Base-by-base conservation (phyloP, 2,888 invertebrate genomes). In the Lasioglossum figueresi region DNA sequence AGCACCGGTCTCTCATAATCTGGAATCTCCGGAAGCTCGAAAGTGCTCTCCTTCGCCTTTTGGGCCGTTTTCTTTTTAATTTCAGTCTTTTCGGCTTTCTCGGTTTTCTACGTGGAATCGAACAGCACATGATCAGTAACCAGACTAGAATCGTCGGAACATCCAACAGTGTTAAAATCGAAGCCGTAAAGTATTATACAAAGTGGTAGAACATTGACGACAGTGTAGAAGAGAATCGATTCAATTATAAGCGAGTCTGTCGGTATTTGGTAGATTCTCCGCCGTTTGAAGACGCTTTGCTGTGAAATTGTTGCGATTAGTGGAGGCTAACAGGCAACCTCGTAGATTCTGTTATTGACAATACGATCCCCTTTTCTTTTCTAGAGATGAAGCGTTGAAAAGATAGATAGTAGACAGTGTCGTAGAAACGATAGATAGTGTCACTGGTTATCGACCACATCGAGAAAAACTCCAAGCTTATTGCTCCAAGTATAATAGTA, bases 1-100 rank as follows among this genome's bases (percentile, higher is more conserved):
- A 92, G 88, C 0, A 92, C 91, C 0, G 89, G 48, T 31, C 91
- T 96, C 52, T 98, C 98, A 92, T 98, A 98, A 94, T 98, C 98
- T 23, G 95, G 95, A 80, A 95, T 95, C 82, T 95, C 95, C 16
- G 95, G 95, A 76, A 95, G 92, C 40, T 95, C 95, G 83, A 94
- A 95, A 63, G 82, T 91, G 89, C 93, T 92, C 43, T 93, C 94
- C 88, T 94, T 94, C 82, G 92, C 91, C 16, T 88, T 90, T 78
- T 94, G 94, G 37, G 92, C 90, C n/a, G 75, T 74, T 79, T 94
- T 95, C 80, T 94, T 95, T 90, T 95, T 95, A 4, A 88, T 89
- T 37, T 94, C 93, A 31, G 83, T 48, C 82, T 94, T 94, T 59
- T 95, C 95, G 4, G 76, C 78, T 80, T 93, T 95, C 48, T 94